These are phyloP conservation scores for Salarias fasciatus DNA, from an alignment of 2,797 vertebrate genomes.

Conservation along the genomic window DNA sequence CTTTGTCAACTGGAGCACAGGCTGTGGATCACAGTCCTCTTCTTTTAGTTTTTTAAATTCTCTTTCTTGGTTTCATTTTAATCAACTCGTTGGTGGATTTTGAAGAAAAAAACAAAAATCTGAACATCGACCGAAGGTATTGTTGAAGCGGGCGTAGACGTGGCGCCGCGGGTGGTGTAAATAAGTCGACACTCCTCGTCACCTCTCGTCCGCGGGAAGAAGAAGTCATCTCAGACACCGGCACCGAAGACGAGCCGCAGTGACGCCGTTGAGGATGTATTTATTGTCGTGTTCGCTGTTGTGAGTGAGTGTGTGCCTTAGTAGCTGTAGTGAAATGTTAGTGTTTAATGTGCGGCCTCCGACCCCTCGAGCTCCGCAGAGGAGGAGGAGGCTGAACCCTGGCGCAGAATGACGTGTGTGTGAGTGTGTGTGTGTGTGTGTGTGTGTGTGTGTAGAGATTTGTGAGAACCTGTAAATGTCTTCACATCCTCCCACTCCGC, in stretches of 20 bases:
- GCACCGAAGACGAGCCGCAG: constrained; percentile 55
- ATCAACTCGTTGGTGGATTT: too few species aligned
- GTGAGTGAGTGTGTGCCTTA: constrained; percentile 74
- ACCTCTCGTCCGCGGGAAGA: constrained; percentile 40
- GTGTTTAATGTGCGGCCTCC: constrained; percentile 53
- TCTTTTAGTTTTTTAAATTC: constrained; percentile 34
- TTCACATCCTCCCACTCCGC: too few species aligned
- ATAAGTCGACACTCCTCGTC: constrained; percentile 44
- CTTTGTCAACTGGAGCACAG: constrained; percentile 63
- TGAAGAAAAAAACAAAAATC: too few species aligned
- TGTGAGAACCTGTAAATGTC: too few species aligned
- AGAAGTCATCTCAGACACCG: constrained; percentile 42
- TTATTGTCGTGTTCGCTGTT: constrained; percentile 81
- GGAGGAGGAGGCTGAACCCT: too few species aligned
- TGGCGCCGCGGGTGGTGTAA: constrained; percentile 70
- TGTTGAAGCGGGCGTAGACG: too few species aligned
- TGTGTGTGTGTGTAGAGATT: too few species aligned
- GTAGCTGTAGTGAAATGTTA: constrained; percentile 74
- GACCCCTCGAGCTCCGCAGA: constrained; percentile 26
- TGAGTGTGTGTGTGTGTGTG: too few species aligned
- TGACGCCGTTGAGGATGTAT: constrained; percentile 70
- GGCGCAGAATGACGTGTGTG: too few species aligned
- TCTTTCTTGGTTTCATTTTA: too few species aligned
- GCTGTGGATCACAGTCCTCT: constrained; percentile 46
- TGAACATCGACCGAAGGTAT: too few species aligned